Conservation (phyloP, 1,140 invertebrate genomes). For the Drosophila suzukii region DNA sequence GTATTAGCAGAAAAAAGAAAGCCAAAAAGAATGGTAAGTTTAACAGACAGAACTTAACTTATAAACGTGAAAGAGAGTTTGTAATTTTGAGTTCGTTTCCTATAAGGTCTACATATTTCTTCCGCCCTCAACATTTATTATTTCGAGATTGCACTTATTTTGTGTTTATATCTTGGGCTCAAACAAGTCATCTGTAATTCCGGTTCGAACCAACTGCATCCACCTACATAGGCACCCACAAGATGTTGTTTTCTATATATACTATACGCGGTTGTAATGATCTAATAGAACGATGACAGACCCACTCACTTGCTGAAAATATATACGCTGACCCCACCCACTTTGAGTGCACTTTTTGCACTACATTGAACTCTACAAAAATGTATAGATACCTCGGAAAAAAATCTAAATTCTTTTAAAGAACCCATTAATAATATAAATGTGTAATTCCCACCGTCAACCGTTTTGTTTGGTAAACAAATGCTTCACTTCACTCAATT, state of each 20-base stretch:
- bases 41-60: not conserved
- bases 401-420: slow-evolving; percentile 2
- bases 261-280: slow-evolving; percentile 38
- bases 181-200: slow-evolving; percentile 39
- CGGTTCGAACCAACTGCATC: slow-evolving; percentile 40
- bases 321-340: slow-evolving; percentile 29
- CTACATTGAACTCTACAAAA: slow-evolving; percentile 37
- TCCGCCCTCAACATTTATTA: not conserved
- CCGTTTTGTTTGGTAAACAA: slow-evolving; percentile 71
- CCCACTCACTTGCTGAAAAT: slow-evolving; percentile 37
- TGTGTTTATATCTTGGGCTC: slow-evolving; percentile 19
- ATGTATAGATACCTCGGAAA: not conserved
- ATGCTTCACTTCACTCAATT: slow-evolving; percentile 40
- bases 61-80: too few relatives aligned
- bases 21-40: not conserved
- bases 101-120: not conserved
- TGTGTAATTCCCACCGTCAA: slow-evolving; percentile 49
- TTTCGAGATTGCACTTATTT: slow-evolving; percentile 8
- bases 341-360: slow-evolving; percentile 49
- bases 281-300: slow-evolving; percentile 57
- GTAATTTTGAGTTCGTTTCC: too few relatives aligned
- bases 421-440: slow-evolving; percentile 5
- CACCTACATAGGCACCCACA: slow-evolving; percentile 39
- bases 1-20: not conserved
- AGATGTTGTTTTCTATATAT: not conserved